phyloP scores from a whole-genome alignment of 2,888 invertebrate genomes.

The Hydropsyche betteni region DNA sequence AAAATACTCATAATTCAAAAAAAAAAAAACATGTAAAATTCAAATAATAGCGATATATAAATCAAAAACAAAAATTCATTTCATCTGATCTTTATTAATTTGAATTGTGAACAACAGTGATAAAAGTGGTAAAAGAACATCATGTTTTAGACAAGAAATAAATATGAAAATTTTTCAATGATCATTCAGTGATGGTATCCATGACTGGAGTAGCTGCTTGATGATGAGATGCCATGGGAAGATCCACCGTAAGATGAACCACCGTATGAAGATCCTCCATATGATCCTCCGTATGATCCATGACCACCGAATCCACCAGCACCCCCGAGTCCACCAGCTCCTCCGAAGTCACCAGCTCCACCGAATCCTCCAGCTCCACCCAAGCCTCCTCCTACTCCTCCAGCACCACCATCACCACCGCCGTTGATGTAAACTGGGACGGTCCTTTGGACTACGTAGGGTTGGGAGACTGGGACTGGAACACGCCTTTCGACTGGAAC shows the following conservation, averaged over 20 bases:
- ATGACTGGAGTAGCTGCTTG: constrained; percentile 53
- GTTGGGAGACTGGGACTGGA: constrained; percentile 47
- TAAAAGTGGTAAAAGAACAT: too few species aligned
- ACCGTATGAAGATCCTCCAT: constrained; percentile 13
- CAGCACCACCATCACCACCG: background rate
- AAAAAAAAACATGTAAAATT: too few species aligned
- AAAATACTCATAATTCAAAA: too few species aligned
- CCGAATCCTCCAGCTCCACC: constrained; percentile 28
- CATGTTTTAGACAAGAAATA: background rate
- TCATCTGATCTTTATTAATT: too few species aligned
- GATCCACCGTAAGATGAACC: constrained; percentile 6
- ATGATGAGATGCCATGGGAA: constrained; percentile 37
- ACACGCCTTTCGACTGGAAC: constrained; percentile 48
- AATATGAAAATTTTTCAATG: background rate
- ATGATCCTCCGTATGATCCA: background rate
- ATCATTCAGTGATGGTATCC: background rate
- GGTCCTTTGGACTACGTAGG: constrained; percentile 49
- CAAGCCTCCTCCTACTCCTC: constrained; percentile 5
- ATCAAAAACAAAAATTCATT: too few species aligned
- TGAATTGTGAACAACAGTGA: too few species aligned
- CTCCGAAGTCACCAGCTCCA: constrained; percentile 56
- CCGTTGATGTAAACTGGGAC: constrained; percentile 49
- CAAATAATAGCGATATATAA: too few species aligned
- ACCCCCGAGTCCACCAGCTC: constrained; percentile 46
- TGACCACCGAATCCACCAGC: constrained; percentile 6